A percentile compares a stretch with the other conserved stretches of the same genome.
These are phyloP conservation scores for Sitophilus oryzae DNA, from an alignment of 1,140 invertebrate genomes.

Conservation along the genomic window DNA sequence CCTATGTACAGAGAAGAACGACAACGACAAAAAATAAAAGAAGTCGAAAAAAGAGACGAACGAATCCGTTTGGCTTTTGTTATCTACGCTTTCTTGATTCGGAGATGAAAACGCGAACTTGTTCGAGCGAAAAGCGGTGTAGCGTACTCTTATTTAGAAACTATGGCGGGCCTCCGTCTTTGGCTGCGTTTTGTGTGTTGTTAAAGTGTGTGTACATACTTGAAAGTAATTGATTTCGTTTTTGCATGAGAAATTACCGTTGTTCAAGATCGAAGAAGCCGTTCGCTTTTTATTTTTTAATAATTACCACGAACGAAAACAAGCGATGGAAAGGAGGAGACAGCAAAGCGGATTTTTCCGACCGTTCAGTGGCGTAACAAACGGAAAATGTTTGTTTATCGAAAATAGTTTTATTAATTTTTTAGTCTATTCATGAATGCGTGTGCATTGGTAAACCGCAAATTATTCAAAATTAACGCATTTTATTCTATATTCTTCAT, in stretches of 20 bases:
- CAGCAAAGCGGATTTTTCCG: too few relatives aligned
- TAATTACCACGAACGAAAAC: too few relatives aligned
- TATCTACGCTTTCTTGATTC: constrained; percentile 3
- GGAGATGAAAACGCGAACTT: background rate
- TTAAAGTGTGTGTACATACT: background rate
- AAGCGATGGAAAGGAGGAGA: too few relatives aligned
- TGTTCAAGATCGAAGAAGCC: too few relatives aligned
- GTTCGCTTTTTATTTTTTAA: background rate
- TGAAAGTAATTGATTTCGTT: constrained; percentile 20
- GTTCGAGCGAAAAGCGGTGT: background rate
- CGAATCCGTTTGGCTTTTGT: background rate
- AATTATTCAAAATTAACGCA: too few relatives aligned
- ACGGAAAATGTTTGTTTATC: too few relatives aligned
- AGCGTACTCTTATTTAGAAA: background rate
- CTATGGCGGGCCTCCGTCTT: background rate
- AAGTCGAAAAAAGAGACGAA: background rate
- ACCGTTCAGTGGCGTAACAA: too few relatives aligned
- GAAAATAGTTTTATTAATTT: too few relatives aligned
- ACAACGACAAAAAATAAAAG: background rate
- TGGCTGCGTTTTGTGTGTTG: background rate
- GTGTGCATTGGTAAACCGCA: too few relatives aligned
- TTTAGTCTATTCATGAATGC: too few relatives aligned
- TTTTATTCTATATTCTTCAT: too few relatives aligned
- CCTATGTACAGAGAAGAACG: background rate
- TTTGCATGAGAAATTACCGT: background rate